Conservation (phyloP, 30 jellyfish, hydroid and myxozoan genomes). For the Cassiopea andromeda region DNA sequence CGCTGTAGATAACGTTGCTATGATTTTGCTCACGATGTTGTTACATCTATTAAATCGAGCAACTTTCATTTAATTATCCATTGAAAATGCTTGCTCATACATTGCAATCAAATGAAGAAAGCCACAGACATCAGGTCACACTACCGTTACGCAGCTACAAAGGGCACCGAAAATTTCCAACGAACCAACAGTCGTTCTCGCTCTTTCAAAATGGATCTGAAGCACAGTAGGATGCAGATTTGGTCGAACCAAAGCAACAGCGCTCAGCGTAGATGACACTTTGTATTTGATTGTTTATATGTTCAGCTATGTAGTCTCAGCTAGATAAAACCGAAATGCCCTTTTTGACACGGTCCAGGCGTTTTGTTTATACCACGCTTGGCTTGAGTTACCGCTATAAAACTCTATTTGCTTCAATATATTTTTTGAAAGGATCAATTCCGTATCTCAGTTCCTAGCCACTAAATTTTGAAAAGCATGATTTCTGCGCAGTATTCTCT, state of each 20-base stretch:
- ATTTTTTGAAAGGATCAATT: conserved; percentile 17
- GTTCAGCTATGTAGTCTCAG: conserved; percentile 25
- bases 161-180: conserved; percentile 52
- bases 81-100: conserved; percentile 19
- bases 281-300: conserved; percentile 47
- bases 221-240: conserved; percentile 69
- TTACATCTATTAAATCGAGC: not conserved
- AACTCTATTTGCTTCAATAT: conserved; percentile 16
- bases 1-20: not conserved
- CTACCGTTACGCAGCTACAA: conserved; percentile 59
- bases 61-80: not conserved
- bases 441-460: conserved; percentile 13
- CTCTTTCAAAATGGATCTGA: conserved; percentile 74
- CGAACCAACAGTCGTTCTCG: conserved; percentile 56
- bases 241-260: conserved; percentile 50
- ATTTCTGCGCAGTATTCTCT: conserved; percentile 23
- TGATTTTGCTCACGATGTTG: not conserved
- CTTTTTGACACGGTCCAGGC: conserved; percentile 33
- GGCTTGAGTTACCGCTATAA: conserved; percentile 55
- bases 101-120: conserved; percentile 24
- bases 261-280: conserved; percentile 58
- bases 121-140: conserved; percentile 69
- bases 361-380: conserved; percentile 52
- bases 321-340: conserved; percentile 31
- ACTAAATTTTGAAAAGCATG: conserved; percentile 10